These are phyloP conservation scores for Oreonectes daqikongensis DNA, from an alignment of 2,797 vertebrate species.

Conservation along the genomic window DNA sequence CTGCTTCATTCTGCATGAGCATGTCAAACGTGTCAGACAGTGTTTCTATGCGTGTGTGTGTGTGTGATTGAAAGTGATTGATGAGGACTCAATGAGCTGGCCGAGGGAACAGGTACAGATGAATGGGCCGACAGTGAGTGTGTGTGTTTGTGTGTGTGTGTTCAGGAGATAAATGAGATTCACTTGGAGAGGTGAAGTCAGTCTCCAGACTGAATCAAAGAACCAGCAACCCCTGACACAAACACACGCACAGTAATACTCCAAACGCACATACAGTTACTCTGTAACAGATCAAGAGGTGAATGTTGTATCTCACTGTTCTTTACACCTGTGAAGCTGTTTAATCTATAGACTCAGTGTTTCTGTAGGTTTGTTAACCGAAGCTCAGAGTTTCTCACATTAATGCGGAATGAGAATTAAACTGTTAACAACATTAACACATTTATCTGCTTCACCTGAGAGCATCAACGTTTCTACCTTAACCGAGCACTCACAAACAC, in stretches of 20 bases:
- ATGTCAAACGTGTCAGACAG: not conserved
- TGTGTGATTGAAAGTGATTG: conserved; percentile 29
- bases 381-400: conserved; percentile 26
- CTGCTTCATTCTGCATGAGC: not conserved
- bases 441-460: conserved; percentile 73
- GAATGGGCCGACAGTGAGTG: conserved; percentile 6
- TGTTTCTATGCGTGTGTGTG: not conserved
- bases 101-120: conserved; percentile 40
- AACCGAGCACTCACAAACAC: conserved; percentile 82
- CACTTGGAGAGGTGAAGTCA: conserved; percentile 11
- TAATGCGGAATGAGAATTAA: not conserved
- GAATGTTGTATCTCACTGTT: conserved; percentile 8
- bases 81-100: conserved; percentile 41
- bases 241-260: conserved; percentile 15
- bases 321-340: conserved; percentile 17
- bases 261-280: conserved; percentile 3
- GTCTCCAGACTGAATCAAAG: conserved; percentile 35
- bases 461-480: conserved; percentile 84
- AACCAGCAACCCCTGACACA: conserved; percentile 24
- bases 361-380: conserved; percentile 15
- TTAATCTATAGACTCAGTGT: not conserved
- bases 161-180: conserved; percentile 39
- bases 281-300: conserved; percentile 27
- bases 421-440: conserved; percentile 44
- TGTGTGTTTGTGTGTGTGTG: conserved; percentile 16